phyloP scores from a whole-genome alignment of 2,888 invertebrate genomes.

The Heliconius aoede region DNA sequence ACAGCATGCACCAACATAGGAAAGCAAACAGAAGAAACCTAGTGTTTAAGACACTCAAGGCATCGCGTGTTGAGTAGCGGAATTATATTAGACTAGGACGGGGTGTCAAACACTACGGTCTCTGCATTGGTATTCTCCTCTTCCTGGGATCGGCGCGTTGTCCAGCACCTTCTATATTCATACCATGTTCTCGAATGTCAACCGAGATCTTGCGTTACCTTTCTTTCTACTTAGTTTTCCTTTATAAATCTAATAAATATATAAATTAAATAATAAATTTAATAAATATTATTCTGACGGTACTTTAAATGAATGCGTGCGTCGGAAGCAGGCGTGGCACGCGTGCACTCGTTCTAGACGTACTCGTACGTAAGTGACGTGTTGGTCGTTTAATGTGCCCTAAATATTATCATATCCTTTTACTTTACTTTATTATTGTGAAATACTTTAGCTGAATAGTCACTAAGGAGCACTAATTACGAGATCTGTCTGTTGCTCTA shows the following conservation, averaged over 20 bases:
- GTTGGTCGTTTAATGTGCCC: slow-evolving; percentile 55
- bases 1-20: not conserved
- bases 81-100: no score
- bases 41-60: not conserved
- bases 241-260: not conserved
- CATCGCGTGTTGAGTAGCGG: no score
- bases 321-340: slow-evolving; percentile 58
- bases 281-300: slow-evolving; percentile 30
- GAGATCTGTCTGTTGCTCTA: not conserved
- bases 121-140: no score
- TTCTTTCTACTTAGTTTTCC: no score
- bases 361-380: slow-evolving; percentile 8
- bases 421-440: slow-evolving; percentile 22
- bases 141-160: no score
- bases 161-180: no score
- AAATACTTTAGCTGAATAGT: not conserved
- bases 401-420: slow-evolving; percentile 31
- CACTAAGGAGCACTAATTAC: not conserved
- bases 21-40: not conserved
- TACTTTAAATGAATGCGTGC: slow-evolving; percentile 54
- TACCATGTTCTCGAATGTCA: no score
- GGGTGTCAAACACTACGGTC: no score
- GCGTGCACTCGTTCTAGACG: slow-evolving; percentile 55
- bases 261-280: not conserved
- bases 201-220: no score